These are phyloP conservation scores for Eristalinus aeneus DNA, from an alignment of 2,888 invertebrate genomes.

Conservation along the genomic window DNA sequence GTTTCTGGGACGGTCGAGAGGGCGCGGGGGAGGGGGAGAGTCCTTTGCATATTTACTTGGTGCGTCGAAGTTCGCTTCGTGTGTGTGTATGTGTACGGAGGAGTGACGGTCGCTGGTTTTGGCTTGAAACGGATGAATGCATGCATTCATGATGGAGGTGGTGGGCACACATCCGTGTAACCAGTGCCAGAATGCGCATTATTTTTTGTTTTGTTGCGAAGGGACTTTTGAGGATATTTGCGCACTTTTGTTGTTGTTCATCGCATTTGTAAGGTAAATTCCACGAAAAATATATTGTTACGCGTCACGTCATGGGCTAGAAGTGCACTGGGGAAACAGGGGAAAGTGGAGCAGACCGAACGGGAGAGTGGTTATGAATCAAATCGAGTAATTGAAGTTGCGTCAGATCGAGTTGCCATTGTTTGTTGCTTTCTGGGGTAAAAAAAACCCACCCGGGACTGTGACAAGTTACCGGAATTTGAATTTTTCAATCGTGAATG, in stretches of 20 bases:
- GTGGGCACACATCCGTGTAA: not conserved
- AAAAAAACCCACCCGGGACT: not conserved
- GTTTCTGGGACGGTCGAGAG: conserved; percentile 44
- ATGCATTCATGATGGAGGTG: conserved; percentile 35
- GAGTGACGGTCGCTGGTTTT: conserved; percentile 39
- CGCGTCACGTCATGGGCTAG: conserved; percentile 14
- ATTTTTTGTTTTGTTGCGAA: not conserved
- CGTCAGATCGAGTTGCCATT: not conserved
- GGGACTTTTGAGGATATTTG: not conserved
- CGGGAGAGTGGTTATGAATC: not conserved
- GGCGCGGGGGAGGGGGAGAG: conserved; percentile 45
- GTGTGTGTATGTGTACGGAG: conserved; percentile 9
- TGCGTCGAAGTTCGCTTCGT: conserved; percentile 40
- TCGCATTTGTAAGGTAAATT: not conserved
- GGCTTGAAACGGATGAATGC: conserved; percentile 54
- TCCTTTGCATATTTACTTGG: conserved; percentile 40
- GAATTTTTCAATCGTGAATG: not conserved
- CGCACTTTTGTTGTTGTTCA: not conserved
- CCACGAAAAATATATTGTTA: conserved; percentile 34
- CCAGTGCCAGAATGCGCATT: not conserved
- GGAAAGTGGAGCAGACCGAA: not conserved
- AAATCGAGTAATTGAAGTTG: not conserved
- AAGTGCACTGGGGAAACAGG: not conserved
- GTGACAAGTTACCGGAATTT: not conserved
- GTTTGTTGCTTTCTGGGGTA: not conserved